A percentile compares a stretch with the other conserved stretches of the same genome.
These are phyloP conservation scores for Hemibagrus guttatus DNA, from an alignment of 2,797 vertebrate species.

Conservation along the genomic window DNA sequence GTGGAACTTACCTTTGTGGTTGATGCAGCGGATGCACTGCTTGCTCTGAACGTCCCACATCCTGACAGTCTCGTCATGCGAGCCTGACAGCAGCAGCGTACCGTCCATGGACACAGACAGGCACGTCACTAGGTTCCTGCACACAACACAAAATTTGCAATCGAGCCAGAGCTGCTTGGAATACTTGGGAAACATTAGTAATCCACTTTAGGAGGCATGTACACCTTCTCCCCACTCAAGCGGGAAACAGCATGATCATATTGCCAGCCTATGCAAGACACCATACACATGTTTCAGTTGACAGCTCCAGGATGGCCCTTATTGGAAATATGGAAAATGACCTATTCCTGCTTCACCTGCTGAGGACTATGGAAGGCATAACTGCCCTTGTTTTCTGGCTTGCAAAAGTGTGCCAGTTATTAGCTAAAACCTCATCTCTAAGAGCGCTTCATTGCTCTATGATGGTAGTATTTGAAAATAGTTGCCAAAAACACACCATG, in stretches of 20 bases:
- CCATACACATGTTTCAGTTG: not conserved
- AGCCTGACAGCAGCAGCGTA: constrained; percentile 88
- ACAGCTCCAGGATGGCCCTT: not conserved
- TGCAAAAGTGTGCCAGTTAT: not conserved
- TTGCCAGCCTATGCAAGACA: not conserved
- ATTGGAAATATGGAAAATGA: not conserved
- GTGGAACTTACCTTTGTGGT: constrained; percentile 85
- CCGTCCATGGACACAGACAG: constrained; percentile 91
- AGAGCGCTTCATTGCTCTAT: not conserved
- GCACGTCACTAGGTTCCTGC: constrained; percentile 90
- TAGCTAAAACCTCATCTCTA: not conserved
- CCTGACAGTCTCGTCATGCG: constrained; percentile 88
- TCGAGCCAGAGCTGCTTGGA: not conserved
- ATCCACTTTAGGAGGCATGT: not conserved
- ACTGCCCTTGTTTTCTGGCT: not conserved
- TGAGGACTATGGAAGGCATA: not conserved
- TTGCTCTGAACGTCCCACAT: constrained; percentile 96
- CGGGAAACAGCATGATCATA: not conserved
- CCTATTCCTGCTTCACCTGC: not conserved
- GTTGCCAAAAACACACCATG: not conserved
- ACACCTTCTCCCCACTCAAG: not conserved
- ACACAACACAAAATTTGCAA: not conserved
- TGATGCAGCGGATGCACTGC: constrained; percentile 86
- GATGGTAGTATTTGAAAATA: not conserved
- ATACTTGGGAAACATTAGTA: not conserved